Evolutionary conservation across 2,113 vertebrate genomes (phyloP).

Genomic region (Mormoops blainvillei): DNA sequence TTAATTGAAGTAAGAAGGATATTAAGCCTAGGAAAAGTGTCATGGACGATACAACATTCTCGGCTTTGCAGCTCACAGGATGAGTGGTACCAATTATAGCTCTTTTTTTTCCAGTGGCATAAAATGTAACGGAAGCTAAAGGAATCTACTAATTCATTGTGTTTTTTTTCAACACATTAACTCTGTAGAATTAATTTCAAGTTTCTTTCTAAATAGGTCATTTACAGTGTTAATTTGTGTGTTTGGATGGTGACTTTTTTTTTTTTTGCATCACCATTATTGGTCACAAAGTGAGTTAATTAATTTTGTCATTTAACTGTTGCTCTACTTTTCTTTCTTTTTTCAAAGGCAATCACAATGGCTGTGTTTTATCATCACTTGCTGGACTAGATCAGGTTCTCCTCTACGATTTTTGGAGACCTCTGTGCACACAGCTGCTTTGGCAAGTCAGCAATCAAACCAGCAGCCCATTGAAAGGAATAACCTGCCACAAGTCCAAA

Average conservation of each 20-base stretch:
- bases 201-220: conserved; percentile 22
- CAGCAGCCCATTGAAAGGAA: conserved; percentile 67
- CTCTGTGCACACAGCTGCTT: conserved; percentile 56
- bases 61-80: background rate
- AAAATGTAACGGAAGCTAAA: background rate
- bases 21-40: conserved; percentile 20
- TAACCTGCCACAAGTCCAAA: conserved; percentile 44
- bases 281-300: conserved; percentile 41
- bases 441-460: conserved; percentile 64
- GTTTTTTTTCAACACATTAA: conserved; percentile 26
- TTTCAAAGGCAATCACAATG: background rate
- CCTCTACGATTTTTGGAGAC: conserved; percentile 57
- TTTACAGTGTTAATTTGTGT: conserved; percentile 36
- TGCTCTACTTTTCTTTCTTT: background rate
- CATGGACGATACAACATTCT: background rate
- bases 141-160: background rate
- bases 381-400: background rate
- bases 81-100: conserved; percentile 4
- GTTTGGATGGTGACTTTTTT: background rate
- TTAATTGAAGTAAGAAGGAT: conserved; percentile 24
- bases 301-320: conserved; percentile 34
- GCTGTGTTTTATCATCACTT: conserved; percentile 20
- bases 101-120: background rate
- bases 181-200: conserved; percentile 31
- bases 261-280: background rate